Evolutionary conservation across 2,797 vertebrate genomes (phyloP).

Genomic region (Artibeus jamaicensis): DNA sequence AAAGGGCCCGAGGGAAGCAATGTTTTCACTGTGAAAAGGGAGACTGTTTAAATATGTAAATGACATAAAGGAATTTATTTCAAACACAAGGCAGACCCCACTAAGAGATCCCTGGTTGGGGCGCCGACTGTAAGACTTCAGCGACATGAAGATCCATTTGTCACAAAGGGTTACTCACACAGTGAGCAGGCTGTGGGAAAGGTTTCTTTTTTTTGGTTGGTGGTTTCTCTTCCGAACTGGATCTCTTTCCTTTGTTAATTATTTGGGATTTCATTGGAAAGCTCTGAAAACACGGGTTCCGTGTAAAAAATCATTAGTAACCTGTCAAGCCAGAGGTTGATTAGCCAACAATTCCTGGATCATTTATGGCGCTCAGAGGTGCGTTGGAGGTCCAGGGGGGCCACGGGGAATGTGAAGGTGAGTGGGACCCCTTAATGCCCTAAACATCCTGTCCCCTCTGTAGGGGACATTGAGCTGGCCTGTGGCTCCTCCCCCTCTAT

Average conservation of each 20-base stretch:
- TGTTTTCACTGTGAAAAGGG: not conserved
- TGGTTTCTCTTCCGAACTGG: not conserved
- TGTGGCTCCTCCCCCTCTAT: fast-evolving
- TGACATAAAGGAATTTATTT: not conserved
- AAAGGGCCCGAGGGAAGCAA: not conserved
- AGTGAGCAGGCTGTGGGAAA: not conserved
- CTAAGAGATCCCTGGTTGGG: not conserved
- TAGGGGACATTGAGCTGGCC: not conserved
- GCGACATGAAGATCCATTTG: not conserved
- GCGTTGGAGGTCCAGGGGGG: fast-evolving
- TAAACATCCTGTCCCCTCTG: not conserved
- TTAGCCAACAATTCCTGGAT: not conserved
- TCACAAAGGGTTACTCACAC: not conserved
- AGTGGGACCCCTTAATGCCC: not conserved
- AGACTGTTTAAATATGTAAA: not conserved
- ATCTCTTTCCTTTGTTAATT: not conserved
- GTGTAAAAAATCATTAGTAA: not conserved
- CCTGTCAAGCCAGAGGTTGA: not conserved
- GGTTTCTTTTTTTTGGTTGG: not conserved
- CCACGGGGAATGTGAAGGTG: fast-evolving
- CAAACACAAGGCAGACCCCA: not conserved
- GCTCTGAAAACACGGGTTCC: not conserved
- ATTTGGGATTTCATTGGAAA: not conserved
- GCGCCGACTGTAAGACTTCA: not conserved
- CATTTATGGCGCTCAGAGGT: not conserved